Base-by-base conservation (phyloP, 2,797 vertebrate species). In the Sardinella longiceps region DNA sequence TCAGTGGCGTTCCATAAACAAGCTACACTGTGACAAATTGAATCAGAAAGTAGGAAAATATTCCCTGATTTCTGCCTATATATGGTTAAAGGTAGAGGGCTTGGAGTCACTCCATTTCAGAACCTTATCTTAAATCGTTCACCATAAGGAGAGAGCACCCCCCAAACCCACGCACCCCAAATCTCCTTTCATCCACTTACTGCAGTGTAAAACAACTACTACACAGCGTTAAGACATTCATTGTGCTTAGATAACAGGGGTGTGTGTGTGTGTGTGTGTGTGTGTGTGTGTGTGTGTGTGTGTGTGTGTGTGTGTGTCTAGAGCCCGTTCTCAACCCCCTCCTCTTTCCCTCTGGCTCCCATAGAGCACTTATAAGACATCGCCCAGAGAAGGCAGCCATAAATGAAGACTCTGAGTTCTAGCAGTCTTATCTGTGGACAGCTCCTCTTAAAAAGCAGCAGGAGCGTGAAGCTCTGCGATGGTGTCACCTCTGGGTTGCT, bases 81-180 rank as follows among this genome's bases (percentile, higher is more conserved):
- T 84, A 82, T 85, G 81, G n/a, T 84, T 89, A 86, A 86, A 60
- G 86, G 89, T 80, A 89, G 84, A 87, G 77, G 84, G 82, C 83
- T 46, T 30, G 53, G 20, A 37, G 70, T 43, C 70, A 77, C 18
- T 5, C 37, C 37, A 43, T 43, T 37, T 37, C 37, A 77, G 70
- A 39, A 18, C 11, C 18, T 77, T 77, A 77, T 43, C 70, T 77
- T 20, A 77, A 77, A 77, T 77, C 70, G 20, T 1, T 77, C 70
- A 82, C 58, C 23, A 20, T 51, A 83, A 81, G 37, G 58, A 60
- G 85, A 58, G 37, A 84, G 56, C 25, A n/a, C n/a, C n/a, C n/a
- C n/a, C n/a, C n/a, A n/a, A n/a, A n/a, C n/a, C n/a, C n/a, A n/a
- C n/a, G n/a, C n/a, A n/a, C 46, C 83, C 15, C 46, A 70, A 51